Evolutionary conservation across 1,140 invertebrate species (phyloP).

Genomic region (Drosophila prosaltans): DNA sequence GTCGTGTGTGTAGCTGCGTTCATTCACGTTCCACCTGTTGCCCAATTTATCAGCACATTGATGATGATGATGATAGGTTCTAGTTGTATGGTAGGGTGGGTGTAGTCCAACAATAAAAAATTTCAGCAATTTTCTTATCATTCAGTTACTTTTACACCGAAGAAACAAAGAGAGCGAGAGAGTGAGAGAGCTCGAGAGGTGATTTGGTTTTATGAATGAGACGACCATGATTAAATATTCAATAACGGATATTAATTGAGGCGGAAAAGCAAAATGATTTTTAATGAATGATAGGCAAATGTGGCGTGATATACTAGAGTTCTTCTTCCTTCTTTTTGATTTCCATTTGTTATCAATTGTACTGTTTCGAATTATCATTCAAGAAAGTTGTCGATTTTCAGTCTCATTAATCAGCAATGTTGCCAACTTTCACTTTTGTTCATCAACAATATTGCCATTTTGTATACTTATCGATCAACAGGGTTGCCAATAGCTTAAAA

Average conservation of each 20-base stretch:
- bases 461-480: no score
- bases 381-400: background rate
- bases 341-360: background rate
- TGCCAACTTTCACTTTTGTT: background rate
- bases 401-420: background rate
- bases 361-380: background rate
- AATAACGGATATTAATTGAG: slow-evolving; percentile 15
- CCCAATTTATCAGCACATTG: slow-evolving; percentile 24
- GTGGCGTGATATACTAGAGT: background rate
- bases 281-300: slow-evolving; percentile 1
- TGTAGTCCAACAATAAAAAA: background rate
- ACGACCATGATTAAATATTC: slow-evolving; percentile 32
- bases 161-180: background rate
- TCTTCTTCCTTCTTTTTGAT: background rate
- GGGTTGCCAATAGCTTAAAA: background rate
- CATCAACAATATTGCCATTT: no score
- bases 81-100: background rate
- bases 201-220: slow-evolving; percentile 60
- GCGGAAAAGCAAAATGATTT: background rate
- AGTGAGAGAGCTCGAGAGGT: background rate
- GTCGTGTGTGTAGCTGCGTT: slow-evolving; percentile 57
- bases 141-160: slow-evolving; percentile 17
- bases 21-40: slow-evolving; percentile 73
- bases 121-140: slow-evolving; percentile 42
- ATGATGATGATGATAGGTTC: background rate